phyloP scores from a whole-genome alignment of 2,797 vertebrate genomes.

The Catamblyrhynchus diadema region DNA sequence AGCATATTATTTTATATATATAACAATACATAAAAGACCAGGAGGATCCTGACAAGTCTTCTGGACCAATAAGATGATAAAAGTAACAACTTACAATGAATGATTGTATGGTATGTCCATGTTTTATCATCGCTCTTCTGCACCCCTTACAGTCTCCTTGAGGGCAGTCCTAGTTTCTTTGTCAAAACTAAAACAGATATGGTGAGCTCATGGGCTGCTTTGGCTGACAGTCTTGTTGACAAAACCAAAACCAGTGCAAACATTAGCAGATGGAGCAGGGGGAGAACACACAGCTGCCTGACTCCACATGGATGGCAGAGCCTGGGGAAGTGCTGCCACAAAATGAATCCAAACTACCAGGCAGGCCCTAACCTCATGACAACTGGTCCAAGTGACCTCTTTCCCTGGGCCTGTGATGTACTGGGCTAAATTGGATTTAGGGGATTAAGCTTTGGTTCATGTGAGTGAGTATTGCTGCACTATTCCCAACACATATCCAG shows the following conservation, averaged over 20 bases:
- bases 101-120: background rate
- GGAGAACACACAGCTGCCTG: background rate
- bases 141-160: background rate
- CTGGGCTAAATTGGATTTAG: background rate
- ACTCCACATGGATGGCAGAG: background rate
- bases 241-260: background rate
- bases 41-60: background rate
- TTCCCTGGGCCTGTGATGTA: background rate
- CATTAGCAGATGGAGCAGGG: accelerated
- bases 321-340: background rate
- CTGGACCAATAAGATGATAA: background rate
- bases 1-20: background rate
- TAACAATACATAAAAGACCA: background rate
- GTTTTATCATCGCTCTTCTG: background rate
- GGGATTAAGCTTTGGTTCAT: background rate
- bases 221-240: background rate
- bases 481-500: background rate
- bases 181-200: background rate
- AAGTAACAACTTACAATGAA: background rate
- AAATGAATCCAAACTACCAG: background rate
- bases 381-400: background rate
- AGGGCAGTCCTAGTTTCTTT: background rate
- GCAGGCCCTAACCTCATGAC: background rate
- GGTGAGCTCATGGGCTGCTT: background rate
- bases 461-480: background rate